Evolutionary conservation across 2,888 invertebrate genomes (phyloP).

Genomic region (Gasteruption jaculator): DNA sequence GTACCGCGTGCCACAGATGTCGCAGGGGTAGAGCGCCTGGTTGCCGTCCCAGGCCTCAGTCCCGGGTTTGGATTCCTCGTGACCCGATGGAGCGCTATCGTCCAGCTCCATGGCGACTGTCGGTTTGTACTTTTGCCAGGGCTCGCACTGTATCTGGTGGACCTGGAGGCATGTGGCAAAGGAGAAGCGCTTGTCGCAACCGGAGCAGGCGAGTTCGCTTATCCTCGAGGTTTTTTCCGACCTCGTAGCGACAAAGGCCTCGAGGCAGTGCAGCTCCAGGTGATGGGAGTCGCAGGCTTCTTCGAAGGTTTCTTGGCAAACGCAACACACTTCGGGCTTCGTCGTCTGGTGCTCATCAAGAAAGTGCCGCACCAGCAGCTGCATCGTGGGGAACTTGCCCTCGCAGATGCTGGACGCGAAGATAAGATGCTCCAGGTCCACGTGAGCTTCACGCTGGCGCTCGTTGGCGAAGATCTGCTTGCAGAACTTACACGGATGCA

Average conservation of each 20-base stretch:
- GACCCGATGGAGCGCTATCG: background rate
- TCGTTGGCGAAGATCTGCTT: background rate
- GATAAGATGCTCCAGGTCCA: background rate
- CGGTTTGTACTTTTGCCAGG: background rate
- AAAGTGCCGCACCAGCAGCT: slow-evolving; percentile 11
- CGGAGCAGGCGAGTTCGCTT: slow-evolving; percentile 2
- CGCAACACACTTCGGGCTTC: no score
- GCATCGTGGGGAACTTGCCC: background rate
- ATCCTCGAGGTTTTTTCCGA: no score
- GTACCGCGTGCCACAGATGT: slow-evolving; percentile 22
- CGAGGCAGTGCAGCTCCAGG: no score
- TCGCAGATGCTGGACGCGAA: slow-evolving; percentile 12
- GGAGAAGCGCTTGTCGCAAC: slow-evolving; percentile 14
- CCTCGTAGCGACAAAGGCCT: no score
- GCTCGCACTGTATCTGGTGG: slow-evolving; percentile 9
- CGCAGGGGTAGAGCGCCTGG: slow-evolving; percentile 4
- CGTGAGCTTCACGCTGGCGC: background rate
- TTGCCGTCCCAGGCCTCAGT: no score
- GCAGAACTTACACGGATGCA: background rate
- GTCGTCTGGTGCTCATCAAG: slow-evolving; percentile 2
- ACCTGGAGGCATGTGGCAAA: slow-evolving; percentile 9
- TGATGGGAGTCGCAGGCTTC: no score
- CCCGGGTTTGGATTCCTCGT: background rate
- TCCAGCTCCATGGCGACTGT: background rate
- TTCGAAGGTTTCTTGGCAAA: no score